Percentiles rank a stretch among this genome's conserved stretches.
These are phyloP conservation scores for Timandra comae DNA, from an alignment of 2,888 invertebrate genomes.

Conservation along the genomic window DNA sequence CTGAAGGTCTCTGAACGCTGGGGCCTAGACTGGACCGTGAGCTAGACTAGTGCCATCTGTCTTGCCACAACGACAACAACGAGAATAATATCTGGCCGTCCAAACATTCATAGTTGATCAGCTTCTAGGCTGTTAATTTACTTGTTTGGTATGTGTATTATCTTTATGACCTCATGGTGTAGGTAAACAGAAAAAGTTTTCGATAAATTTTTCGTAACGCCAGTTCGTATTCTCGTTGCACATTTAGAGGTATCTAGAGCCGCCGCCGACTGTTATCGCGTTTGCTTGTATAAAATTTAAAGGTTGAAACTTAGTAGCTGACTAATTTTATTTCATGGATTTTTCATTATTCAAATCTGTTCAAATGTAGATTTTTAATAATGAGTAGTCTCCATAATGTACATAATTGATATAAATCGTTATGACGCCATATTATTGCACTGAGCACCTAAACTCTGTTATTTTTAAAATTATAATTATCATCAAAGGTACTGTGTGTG, in stretches of 20 bases:
- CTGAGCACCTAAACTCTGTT: too few relatives aligned
- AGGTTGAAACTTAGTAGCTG: slow-evolving; percentile 1
- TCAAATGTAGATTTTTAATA: slow-evolving; percentile 2
- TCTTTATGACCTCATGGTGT: slow-evolving; percentile 6
- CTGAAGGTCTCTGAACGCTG: slow-evolving; percentile 86
- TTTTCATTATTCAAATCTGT: too few relatives aligned
- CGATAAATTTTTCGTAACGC: slow-evolving; percentile 19
- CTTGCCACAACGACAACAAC: slow-evolving; percentile 33
- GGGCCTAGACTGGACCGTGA: slow-evolving; percentile 79
- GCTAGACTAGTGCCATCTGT: slow-evolving; percentile 43
- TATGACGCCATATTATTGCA: too few relatives aligned
- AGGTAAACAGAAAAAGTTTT: slow-evolving; percentile 3
- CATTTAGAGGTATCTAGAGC: slow-evolving; percentile 29
- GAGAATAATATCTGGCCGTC: slow-evolving; percentile 51
- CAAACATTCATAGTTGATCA: slow-evolving; percentile 13
- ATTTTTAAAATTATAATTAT: too few relatives aligned
- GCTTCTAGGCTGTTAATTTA: slow-evolving; percentile 3
- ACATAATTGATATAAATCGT: too few relatives aligned
- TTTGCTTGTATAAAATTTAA: slow-evolving; percentile 14
- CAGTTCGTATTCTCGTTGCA: slow-evolving; percentile 47
- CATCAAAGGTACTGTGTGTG: too few relatives aligned
- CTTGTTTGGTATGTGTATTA: slow-evolving; percentile 9
- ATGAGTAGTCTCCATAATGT: slow-evolving; percentile 2
- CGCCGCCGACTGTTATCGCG: slow-evolving; percentile 42
- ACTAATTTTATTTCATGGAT: too few relatives aligned